Conservation (phyloP, 1,140 invertebrate genomes). For the Lepidotrigona ventralis region DNA sequence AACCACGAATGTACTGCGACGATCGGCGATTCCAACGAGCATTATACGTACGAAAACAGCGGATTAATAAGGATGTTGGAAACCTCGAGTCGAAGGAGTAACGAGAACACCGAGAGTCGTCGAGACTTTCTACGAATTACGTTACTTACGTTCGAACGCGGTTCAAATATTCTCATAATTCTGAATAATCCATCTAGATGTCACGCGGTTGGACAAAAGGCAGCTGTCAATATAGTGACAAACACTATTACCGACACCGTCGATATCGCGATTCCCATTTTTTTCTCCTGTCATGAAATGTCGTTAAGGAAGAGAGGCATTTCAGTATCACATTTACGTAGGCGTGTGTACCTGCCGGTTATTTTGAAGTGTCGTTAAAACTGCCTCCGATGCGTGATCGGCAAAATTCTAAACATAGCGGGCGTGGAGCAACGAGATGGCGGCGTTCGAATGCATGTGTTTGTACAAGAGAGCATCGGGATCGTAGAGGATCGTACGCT, state of each 20-base stretch:
- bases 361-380: not conserved
- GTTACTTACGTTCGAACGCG: too few relatives aligned
- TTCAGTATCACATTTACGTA: not conserved
- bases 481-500: not conserved
- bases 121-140: too few relatives aligned
- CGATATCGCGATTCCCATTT: not conserved
- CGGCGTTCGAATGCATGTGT: not conserved
- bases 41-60: constrained; percentile 11
- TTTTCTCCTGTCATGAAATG: not conserved
- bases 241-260: not conserved
- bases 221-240: not conserved
- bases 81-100: not conserved
- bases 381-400: not conserved
- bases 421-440: not conserved
- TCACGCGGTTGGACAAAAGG: not conserved
- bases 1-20: not conserved
- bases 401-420: not conserved
- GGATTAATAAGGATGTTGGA: too few relatives aligned
- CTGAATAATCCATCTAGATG: not conserved
- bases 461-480: not conserved
- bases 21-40: not conserved
- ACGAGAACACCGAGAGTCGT: not conserved
- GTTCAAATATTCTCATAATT: not conserved
- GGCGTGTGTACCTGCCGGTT: not conserved
- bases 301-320: not conserved